Conservation (phyloP, 2,888 invertebrate species). For the Lithophane leautieri region DNA sequence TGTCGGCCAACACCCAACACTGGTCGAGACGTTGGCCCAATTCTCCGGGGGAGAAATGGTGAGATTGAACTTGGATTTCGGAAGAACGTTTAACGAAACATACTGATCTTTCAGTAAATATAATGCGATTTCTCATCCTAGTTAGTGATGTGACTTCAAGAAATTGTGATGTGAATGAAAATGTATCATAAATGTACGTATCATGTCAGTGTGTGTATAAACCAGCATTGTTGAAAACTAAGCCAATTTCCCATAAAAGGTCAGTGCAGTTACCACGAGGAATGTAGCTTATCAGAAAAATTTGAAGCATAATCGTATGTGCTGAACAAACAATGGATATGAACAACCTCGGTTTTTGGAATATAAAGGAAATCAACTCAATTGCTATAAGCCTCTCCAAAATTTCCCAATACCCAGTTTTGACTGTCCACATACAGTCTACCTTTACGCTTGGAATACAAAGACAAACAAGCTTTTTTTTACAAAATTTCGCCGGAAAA, state of each 20-base stretch:
- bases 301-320: not conserved
- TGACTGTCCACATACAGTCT: not conserved
- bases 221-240: not conserved
- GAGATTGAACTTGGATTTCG: slow-evolving; percentile 27
- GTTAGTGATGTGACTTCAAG: not conserved
- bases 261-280: too few relatives aligned
- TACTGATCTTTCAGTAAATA: not conserved
- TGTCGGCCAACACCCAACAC: slow-evolving; percentile 71
- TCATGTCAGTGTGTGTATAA: too few relatives aligned
- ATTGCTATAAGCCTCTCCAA: not conserved
- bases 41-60: slow-evolving; percentile 22
- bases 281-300: not conserved
- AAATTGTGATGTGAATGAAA: not conserved
- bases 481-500: not conserved
- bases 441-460: not conserved
- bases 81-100: not conserved
- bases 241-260: not conserved
- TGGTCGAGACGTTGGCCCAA: slow-evolving; percentile 57
- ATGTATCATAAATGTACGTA: not conserved
- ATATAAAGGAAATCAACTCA: not conserved
- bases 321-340: not conserved
- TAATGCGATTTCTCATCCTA: not conserved
- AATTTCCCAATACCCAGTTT: too few relatives aligned
- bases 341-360: not conserved
- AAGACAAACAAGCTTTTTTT: not conserved